Evolutionary conservation across 2,113 vertebrate species (phyloP).

Genomic region (Cynoglossus semilaevis): DNA sequence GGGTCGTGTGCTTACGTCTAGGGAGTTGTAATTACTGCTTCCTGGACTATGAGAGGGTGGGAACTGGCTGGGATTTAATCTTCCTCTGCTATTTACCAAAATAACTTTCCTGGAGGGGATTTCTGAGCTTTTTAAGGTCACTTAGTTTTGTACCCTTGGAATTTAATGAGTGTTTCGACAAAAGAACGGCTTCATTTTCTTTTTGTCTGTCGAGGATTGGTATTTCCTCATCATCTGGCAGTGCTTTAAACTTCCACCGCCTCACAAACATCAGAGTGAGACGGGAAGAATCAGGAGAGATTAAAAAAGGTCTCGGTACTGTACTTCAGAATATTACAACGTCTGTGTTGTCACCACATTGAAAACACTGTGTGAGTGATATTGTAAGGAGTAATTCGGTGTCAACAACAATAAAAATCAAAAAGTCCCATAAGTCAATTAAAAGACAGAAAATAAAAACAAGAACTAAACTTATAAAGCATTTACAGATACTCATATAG

Average conservation of each 20-base stretch:
- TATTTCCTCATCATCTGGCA: slow-evolving; percentile 5
- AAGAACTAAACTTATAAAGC: too few species aligned
- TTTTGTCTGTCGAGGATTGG: slow-evolving; percentile 20
- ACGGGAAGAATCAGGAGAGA: slow-evolving; percentile 19
- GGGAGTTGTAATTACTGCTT: slow-evolving; percentile 65
- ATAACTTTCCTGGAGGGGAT: slow-evolving; percentile 48
- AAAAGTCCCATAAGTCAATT: too few species aligned
- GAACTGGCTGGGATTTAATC: slow-evolving; percentile 58
- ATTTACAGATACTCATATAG: too few species aligned
- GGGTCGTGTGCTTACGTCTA: slow-evolving; percentile 65
- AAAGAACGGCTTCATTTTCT: neutral
- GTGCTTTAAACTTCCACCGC: slow-evolving; percentile 17
- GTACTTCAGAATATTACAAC: too few species aligned
- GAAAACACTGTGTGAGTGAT: too few species aligned
- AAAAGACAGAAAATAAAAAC: too few species aligned
- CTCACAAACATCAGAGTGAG: slow-evolving; percentile 2
- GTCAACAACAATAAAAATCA: too few species aligned
- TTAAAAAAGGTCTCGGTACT: neutral
- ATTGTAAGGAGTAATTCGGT: too few species aligned
- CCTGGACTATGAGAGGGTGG: slow-evolving; percentile 48
- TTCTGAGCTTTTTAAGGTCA: slow-evolving; percentile 47
- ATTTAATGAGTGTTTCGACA: slow-evolving; percentile 33
- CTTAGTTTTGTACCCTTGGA: slow-evolving; percentile 45
- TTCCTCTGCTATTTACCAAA: slow-evolving; percentile 54
- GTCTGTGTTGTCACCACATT: too few species aligned